These are phyloP conservation scores for Monopterus albus DNA, from an alignment of 2,113 vertebrate species.

Conservation along the genomic window DNA sequence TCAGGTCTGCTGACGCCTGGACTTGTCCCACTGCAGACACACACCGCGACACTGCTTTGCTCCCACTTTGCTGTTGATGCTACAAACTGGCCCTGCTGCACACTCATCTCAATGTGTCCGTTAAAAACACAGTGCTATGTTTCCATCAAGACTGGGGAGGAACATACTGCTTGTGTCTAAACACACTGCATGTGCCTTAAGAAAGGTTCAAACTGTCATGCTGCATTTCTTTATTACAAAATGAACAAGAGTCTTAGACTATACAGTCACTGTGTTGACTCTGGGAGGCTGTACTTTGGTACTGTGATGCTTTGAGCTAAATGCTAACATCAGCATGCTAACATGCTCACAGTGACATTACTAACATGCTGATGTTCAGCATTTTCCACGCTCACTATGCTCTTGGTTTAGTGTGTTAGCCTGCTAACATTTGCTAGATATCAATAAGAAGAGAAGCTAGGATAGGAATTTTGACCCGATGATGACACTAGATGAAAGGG, in stretches of 20 bases:
- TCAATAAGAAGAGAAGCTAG: background rate
- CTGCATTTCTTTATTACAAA: background rate
- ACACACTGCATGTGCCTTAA: too few relatives aligned
- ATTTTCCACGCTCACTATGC: background rate
- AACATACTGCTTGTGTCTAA: slow-evolving; percentile 5
- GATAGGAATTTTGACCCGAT: too few relatives aligned
- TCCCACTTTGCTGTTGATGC: slow-evolving; percentile 37
- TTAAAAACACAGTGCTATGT: slow-evolving; percentile 23
- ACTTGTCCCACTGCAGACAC: slow-evolving; percentile 52
- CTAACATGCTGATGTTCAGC: background rate
- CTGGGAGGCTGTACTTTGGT: too few relatives aligned
- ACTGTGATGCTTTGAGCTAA: slow-evolving; percentile 2
- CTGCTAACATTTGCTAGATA: background rate
- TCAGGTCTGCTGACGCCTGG: slow-evolving; percentile 62
- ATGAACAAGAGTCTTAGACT: background rate
- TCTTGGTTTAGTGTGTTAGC: background rate
- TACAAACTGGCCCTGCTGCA: slow-evolving; percentile 38
- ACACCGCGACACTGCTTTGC: slow-evolving; percentile 28
- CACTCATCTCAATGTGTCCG: slow-evolving; percentile 23
- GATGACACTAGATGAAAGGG: too few relatives aligned
- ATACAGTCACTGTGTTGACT: too few relatives aligned
- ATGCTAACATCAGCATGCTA: background rate
- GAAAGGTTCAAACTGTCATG: background rate
- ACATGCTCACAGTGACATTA: background rate
- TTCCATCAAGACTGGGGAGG: background rate